phyloP scores from a whole-genome alignment of 1,140 invertebrate species.

The Pogonus chalceus region DNA sequence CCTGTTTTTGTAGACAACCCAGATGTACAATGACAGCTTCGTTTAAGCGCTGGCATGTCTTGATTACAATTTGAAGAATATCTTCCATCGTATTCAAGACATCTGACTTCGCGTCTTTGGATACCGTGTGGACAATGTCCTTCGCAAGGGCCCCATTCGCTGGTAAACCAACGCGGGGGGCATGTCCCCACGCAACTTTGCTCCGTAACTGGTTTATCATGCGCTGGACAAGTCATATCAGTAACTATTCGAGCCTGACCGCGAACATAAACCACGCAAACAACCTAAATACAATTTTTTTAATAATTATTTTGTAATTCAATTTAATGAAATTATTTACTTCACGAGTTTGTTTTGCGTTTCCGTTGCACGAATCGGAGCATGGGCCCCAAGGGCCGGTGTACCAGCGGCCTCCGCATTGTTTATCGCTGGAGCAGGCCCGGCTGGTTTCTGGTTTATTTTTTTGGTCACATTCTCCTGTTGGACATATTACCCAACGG shows the following conservation, averaged over 20 bases:
- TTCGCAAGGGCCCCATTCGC: conserved; percentile 51
- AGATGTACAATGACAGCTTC: conserved; percentile 24
- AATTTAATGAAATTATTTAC: conserved; percentile 27
- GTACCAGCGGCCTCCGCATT: conserved; percentile 60
- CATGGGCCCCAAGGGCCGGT: conserved; percentile 54
- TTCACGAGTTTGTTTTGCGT: conserved; percentile 28
- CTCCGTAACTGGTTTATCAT: conserved; percentile 26
- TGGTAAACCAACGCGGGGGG: conserved; percentile 45
- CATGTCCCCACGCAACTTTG: conserved; percentile 39
- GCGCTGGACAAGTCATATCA: conserved; percentile 29
- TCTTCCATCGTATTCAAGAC: conserved; percentile 40
- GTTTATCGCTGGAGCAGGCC: conserved; percentile 48
- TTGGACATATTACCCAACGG: conserved; percentile 22
- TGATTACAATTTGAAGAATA: conserved; percentile 23
- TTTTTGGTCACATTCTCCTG: conserved; percentile 35
- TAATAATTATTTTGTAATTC: not conserved
- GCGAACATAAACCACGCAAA: conserved; percentile 33
- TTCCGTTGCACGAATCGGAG: conserved; percentile 30
- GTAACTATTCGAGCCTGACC: conserved; percentile 29
- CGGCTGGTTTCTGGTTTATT: conserved; percentile 46
- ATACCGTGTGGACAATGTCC: conserved; percentile 46
- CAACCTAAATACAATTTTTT: conserved; percentile 21
- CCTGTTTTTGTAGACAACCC: not conserved
- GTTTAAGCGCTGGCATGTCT: conserved; percentile 24
- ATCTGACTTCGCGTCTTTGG: conserved; percentile 49